Base-by-base conservation (phyloP, 2,113 vertebrate species). In the Chloebia gouldiae region DNA sequence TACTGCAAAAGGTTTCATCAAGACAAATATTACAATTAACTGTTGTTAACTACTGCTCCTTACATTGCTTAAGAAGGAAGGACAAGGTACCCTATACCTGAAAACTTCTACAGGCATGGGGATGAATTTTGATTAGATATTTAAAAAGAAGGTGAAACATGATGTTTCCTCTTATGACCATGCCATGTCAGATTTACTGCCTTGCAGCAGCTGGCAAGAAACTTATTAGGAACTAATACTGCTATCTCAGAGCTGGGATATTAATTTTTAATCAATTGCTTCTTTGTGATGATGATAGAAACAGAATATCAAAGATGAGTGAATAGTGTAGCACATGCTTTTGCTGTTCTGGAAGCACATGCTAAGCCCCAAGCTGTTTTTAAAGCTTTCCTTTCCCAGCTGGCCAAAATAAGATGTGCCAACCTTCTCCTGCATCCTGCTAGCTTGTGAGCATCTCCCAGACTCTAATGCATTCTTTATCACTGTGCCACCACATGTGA, bases 231-330 rank as follows among this genome's bases (percentile, higher is more conserved):
- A 91, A 91, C 87, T 81, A 91, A 89, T 91, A 93, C 53, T 64
- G 50, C 70, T 87, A 87, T 72, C 49, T 95, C 30, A 35, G 70
- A 89, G 57, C 69, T 50, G 51, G 40, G 49, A 69, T 85, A 92
- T 96, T 88, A 89, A 95, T 92, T 96, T 95, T 95, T 95, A 91
- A 95, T 95, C 0, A 3, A 95, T 95, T 95, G 71, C 64, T 90
- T 86, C 69, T 77, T 93, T 78, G 78, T 87, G 81, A 78, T 20
- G 35, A 68, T 94, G 79, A 81, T 60, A 72, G 79, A 94, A 88
- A 25, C 60, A 33, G 60, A 92, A 78, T 86, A 92, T 77, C 75
- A 71, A 92, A 86, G 90, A 68, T 59, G 33, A 11, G 47, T 5
- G 5, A 86, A 73, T 28, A 70, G 20, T 7, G 19, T 64, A 82